Evolutionary conservation across 1,140 invertebrate genomes (phyloP).

Genomic region (Pseudomyrmex sp.): DNA sequence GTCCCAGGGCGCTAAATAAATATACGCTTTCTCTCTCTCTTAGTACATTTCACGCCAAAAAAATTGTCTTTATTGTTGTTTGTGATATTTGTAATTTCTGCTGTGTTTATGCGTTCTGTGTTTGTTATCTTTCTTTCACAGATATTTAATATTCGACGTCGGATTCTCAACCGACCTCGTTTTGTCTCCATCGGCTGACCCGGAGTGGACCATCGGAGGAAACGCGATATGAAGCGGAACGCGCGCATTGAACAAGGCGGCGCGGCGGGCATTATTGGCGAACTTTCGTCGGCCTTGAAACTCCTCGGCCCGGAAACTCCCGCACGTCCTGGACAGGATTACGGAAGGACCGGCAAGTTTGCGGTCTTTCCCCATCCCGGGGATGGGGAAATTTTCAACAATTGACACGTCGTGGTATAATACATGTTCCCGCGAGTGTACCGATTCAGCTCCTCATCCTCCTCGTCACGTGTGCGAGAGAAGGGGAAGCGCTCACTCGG

Average conservation of each 20-base stretch:
- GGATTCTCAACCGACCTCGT: slow-evolving; percentile 17
- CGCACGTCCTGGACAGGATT: slow-evolving; percentile 62
- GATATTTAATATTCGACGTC: no score
- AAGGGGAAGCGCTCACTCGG: background rate
- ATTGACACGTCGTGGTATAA: slow-evolving; percentile 72
- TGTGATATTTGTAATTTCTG: no score
- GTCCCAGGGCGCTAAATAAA: no score
- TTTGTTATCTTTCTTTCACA: no score
- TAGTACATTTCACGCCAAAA: background rate
- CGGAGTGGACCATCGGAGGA: background rate
- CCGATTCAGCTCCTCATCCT: background rate
- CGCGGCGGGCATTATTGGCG: slow-evolving; percentile 40
- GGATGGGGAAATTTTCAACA: slow-evolving; percentile 56
- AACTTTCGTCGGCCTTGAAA: slow-evolving; percentile 66
- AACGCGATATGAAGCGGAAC: slow-evolving; percentile 35
- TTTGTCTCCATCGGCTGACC: slow-evolving; percentile 15
- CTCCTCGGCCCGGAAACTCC: slow-evolving; percentile 8
- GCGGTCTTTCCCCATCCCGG: slow-evolving; percentile 59
- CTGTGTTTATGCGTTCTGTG: no score
- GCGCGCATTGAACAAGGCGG: background rate
- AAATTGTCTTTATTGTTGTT: no score
- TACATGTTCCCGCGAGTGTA: slow-evolving; percentile 45
- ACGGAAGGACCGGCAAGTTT: slow-evolving; percentile 66
- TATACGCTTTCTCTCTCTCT: no score
- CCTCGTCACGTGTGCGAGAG: background rate